phyloP scores from a whole-genome alignment of 1,140 invertebrate species.

The Pseudomyrmex cubaensis region DNA sequence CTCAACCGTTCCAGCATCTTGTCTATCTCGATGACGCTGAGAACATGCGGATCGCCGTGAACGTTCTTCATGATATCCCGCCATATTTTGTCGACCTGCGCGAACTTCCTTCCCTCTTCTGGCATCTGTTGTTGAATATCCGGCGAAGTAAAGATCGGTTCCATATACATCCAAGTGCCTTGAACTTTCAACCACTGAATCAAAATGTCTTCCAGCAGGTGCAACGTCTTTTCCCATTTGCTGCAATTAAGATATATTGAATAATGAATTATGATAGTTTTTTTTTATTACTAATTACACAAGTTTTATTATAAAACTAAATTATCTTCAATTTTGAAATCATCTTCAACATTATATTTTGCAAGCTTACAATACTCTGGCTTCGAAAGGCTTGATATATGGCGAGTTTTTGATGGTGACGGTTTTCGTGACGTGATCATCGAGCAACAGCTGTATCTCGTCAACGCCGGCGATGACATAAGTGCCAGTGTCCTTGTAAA shows the following conservation, averaged over 20 bases:
- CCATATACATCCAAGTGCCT: constrained; percentile 97
- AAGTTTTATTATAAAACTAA: background rate
- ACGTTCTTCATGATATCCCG: constrained; percentile 97
- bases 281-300: background rate
- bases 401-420: constrained; percentile 98
- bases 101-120: constrained; percentile 92
- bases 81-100: constrained; percentile 97
- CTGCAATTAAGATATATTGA: constrained; percentile 79
- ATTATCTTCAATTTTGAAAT: background rate
- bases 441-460: constrained; percentile 96
- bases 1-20: constrained; percentile 96
- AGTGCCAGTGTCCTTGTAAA: constrained; percentile 95
- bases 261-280: background rate
- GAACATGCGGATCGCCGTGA: constrained; percentile 90
- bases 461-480: constrained; percentile 95
- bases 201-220: constrained; percentile 93
- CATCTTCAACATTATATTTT: background rate
- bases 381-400: constrained; percentile 97
- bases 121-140: constrained; percentile 98
- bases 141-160: constrained; percentile 98
- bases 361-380: constrained; percentile 87
- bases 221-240: constrained; percentile 91
- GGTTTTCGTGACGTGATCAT: constrained; percentile 98
- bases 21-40: constrained; percentile 94
- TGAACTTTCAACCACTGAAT: constrained; percentile 99